Evolutionary conservation across 37 sponge, comb jelly and placozoan genomes (phyloP), one percentile per base, ranked within the genome.

Genomic region (Halichondria panicea): DNA sequence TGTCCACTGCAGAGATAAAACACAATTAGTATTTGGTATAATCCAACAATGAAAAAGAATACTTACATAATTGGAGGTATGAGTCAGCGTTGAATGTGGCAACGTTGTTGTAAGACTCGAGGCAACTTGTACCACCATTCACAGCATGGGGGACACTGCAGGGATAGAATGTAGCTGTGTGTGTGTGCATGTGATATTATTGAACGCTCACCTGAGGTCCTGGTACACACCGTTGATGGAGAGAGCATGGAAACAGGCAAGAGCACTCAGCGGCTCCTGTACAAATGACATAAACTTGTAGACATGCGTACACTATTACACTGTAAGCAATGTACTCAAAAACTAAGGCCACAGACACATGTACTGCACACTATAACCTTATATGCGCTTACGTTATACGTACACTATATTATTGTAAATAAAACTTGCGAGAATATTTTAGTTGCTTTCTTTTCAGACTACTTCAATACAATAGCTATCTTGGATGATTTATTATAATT

Each of bases 31-130:
- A 36, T 36, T 15, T 39, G 35, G 9, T 39, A 64, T 64, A 59
- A n/a, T n/a, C n/a, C n/a, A n/a, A n/a, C n/a, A n/a, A n/a, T n/a
- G n/a, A n/a, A 18, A 48, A 15, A n/a, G 22, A 27, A 27, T 36
- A 46, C 38, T 75, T 60, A 57, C 76, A 43, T 1, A 84, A 48
- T 39, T 67, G 68, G 21, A 60, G 63, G 66, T 76, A 84, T 5
- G 77, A 69, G 27, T 12, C 62, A n/a, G 72, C 81, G n/a, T 41
- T 38, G 64, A 81, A 81, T 7, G 72, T 59, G 15, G 72, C 81
- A 12, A 63, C 54, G 36, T 72, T 81, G 34, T 52, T 70, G 53
- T 59, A 60, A 24, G 22, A 27, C 6, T 52, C 62, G 8, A 30
- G 63, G 33, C 81, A 81, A 15, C 46, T 53, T 8, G 36, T 43